phyloP scores from a whole-genome alignment of 2,888 invertebrate genomes.

The Calameuta pallipes region DNA sequence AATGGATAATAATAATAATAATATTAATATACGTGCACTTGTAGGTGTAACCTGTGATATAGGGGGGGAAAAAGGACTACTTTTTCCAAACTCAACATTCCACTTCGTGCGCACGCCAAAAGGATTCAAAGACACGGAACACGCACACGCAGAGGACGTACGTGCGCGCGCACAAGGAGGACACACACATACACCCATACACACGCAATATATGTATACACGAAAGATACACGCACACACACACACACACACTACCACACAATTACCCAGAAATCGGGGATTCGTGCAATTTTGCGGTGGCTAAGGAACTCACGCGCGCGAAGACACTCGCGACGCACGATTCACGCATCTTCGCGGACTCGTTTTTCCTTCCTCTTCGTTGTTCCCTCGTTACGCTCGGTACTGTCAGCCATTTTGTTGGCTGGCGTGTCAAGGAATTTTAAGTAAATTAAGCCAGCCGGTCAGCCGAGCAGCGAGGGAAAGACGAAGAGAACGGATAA shows the following conservation, averaged over 20 bases:
- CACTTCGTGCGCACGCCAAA: slow-evolving; percentile 19
- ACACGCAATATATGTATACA: neutral
- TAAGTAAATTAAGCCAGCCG: neutral
- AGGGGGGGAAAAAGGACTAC: slow-evolving; percentile 39
- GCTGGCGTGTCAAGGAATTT: neutral
- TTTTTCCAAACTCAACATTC: slow-evolving; percentile 18
- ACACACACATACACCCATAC: slow-evolving; percentile 11
- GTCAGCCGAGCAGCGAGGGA: slow-evolving; percentile 5
- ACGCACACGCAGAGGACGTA: slow-evolving; percentile 12
- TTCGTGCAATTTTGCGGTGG: slow-evolving; percentile 62
- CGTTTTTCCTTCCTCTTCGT: neutral
- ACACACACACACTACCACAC: slow-evolving; percentile 13
- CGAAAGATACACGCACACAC: slow-evolving; percentile 5
- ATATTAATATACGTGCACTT: slow-evolving; percentile 23
- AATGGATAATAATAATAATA: neutral
- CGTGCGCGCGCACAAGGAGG: neutral
- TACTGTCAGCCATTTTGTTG: neutral
- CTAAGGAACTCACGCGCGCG: slow-evolving; percentile 32
- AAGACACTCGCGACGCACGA: neutral
- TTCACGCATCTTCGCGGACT: neutral
- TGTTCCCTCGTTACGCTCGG: neutral
- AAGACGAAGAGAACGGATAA: neutral
- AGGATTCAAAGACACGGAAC: slow-evolving; percentile 25
- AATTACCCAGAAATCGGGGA: slow-evolving; percentile 50
- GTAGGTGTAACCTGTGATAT: slow-evolving; percentile 63